Evolutionary conservation across 2,113 vertebrate species (phyloP).

Genomic region (Tupaia tana): DNA sequence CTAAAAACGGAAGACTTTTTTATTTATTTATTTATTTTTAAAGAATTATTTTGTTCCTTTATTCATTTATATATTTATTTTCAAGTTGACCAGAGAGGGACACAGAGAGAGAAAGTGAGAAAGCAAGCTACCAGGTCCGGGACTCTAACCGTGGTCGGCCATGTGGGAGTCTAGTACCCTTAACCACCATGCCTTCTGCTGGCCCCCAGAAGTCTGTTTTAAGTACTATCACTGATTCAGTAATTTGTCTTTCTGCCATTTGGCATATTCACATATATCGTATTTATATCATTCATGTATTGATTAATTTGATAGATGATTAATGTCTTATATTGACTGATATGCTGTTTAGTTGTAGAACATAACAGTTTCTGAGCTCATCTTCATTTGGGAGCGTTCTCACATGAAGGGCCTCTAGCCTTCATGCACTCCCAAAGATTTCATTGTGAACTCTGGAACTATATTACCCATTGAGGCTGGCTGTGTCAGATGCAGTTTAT

Average conservation of each 20-base stretch:
- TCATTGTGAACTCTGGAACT: not conserved
- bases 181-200: too few relatives aligned
- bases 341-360: not conserved
- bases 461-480: not conserved
- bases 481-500: not conserved
- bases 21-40: too few relatives aligned
- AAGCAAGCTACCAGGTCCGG: too few relatives aligned
- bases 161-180: too few relatives aligned
- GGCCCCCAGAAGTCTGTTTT: not conserved
- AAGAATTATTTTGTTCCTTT: too few relatives aligned
- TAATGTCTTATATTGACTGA: not conserved
- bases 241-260: slow-evolving; percentile 16
- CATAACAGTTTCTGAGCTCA: not conserved
- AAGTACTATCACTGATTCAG: not conserved
- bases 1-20: not conserved
- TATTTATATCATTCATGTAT: not conserved
- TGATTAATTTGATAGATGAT: not conserved
- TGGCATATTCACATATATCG: not conserved
- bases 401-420: not conserved
- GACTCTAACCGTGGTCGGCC: too few relatives aligned
- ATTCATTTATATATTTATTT: too few relatives aligned
- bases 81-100: too few relatives aligned
- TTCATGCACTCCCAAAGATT: not conserved
- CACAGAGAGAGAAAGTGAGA: too few relatives aligned
- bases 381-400: not conserved